Conservation (phyloP, 2,888 invertebrate genomes). For the Lysandra bellargus region DNA sequence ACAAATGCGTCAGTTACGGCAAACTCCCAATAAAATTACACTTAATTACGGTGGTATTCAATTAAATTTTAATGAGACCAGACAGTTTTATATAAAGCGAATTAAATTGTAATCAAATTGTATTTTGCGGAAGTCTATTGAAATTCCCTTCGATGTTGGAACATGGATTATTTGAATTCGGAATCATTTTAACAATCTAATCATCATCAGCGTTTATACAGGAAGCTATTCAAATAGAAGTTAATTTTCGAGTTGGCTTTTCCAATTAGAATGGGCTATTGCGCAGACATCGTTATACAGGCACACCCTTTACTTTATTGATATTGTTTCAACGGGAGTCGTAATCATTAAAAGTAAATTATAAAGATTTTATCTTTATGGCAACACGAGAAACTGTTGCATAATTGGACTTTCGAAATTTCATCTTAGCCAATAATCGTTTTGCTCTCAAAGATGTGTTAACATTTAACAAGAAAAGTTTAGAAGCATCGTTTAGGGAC, state of each 20-base stretch:
- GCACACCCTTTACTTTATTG: not conserved
- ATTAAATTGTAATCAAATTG: slow-evolving; percentile 34
- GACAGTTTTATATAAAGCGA: slow-evolving; percentile 50
- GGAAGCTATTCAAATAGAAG: slow-evolving; percentile 3
- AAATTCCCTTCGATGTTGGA: not conserved
- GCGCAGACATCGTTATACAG: slow-evolving; percentile 1
- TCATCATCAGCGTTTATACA: not conserved
- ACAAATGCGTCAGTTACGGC: slow-evolving; percentile 10
- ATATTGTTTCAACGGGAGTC: slow-evolving; percentile 16
- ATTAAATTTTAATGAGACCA: slow-evolving; percentile 50
- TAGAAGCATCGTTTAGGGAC: no score
- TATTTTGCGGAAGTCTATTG: slow-evolving; percentile 38
- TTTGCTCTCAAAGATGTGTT: not conserved
- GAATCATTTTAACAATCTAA: not conserved
- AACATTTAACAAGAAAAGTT: no score
- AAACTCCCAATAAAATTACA: slow-evolving; percentile 26
- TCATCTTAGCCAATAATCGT: not conserved
- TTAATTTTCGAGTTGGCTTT: not conserved
- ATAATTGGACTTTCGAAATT: slow-evolving; percentile 1
- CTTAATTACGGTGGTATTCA: slow-evolving; percentile 24
- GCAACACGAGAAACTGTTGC: not conserved
- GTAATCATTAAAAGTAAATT: slow-evolving; percentile 11
- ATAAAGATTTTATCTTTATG: slow-evolving; percentile 6
- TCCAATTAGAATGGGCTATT: slow-evolving; percentile 11
- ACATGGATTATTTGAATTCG: not conserved